Conservation (phyloP, 2,888 invertebrate genomes). For the Laspeyria flexula region DNA sequence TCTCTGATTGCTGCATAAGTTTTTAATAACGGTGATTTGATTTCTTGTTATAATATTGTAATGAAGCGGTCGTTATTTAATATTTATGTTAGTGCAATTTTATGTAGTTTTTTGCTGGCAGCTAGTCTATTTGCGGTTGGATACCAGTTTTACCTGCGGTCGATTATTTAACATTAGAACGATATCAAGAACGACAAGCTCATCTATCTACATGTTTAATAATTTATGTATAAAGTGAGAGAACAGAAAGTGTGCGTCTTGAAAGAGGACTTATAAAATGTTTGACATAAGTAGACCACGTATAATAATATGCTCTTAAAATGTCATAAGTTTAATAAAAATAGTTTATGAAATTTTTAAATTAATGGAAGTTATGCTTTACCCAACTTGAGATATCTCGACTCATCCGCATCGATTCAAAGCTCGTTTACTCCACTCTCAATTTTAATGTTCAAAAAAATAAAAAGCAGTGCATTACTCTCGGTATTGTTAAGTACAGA, state of each 20-base stretch:
- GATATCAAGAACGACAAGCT: background rate
- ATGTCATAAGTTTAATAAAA: no score
- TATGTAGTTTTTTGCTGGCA: background rate
- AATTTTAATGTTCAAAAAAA: slow-evolving; percentile 65
- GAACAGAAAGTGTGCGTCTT: no score
- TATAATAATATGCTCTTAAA: no score
- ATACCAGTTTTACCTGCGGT: background rate
- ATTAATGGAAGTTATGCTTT: background rate
- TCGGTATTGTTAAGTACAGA: slow-evolving; percentile 68
- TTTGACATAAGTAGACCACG: no score
- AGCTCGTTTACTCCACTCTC: slow-evolving; percentile 60
- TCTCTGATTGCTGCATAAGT: slow-evolving; percentile 54
- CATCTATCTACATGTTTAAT: background rate
- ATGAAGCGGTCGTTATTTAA: background rate
- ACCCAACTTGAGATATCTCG: background rate
- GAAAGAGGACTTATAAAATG: no score
- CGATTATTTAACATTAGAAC: background rate
- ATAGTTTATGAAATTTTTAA: no score
- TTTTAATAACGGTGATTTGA: slow-evolving; percentile 38
- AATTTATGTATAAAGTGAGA: no score
- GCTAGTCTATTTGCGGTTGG: background rate
- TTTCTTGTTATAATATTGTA: slow-evolving; percentile 5
- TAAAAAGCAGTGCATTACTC: slow-evolving; percentile 80
- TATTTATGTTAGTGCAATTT: background rate
- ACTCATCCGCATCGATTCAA: slow-evolving; percentile 11